A percentile compares a stretch with the other conserved stretches of the same genome.
Conservation (phyloP, 37 sponge, comb jelly and placozoan genomes). For the Beroe ovata region DNA sequence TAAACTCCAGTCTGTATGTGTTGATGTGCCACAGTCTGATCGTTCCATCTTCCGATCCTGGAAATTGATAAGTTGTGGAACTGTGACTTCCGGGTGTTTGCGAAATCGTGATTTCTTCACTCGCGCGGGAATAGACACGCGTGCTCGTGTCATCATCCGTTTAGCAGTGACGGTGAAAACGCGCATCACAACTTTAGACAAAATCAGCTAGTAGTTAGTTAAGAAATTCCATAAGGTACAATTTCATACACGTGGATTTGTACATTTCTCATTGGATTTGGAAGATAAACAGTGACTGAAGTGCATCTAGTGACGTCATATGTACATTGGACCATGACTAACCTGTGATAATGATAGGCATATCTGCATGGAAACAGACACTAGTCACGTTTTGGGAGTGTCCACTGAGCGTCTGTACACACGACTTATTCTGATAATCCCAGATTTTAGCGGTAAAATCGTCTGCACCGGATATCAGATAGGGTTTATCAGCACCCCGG, state of each 20-base stretch:
- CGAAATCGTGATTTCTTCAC: too few species aligned
- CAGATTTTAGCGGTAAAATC: conserved; percentile 88
- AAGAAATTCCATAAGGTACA: background rate
- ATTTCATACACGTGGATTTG: too few species aligned
- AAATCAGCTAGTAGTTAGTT: background rate
- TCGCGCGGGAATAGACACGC: too few species aligned
- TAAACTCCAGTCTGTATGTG: conserved; percentile 96
- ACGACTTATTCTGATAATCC: conserved; percentile 96
- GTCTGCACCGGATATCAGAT: conserved; percentile 95
- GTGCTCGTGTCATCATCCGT: too few species aligned
- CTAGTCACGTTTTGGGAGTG: conserved; percentile 94
- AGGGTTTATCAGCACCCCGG: conserved; percentile 97
- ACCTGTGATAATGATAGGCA: conserved; percentile 90
- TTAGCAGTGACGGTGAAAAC: too few species aligned
- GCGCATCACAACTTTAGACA: background rate
- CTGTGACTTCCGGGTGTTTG: too few species aligned
- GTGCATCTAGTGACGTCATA: too few species aligned
- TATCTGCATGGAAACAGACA: conserved; percentile 91
- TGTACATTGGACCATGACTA: too few species aligned
- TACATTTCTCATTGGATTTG: conserved; percentile 12
- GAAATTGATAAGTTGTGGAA: background rate
- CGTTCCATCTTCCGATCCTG: conserved; percentile 91
- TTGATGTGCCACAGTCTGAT: conserved; percentile 90
- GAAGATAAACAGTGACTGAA: too few species aligned
- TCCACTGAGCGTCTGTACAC: conserved; percentile 95